A percentile compares a stretch with the other conserved stretches of the same genome.
Conservation (phyloP, 2,888 invertebrate genomes). For the Homarus gammarus region DNA sequence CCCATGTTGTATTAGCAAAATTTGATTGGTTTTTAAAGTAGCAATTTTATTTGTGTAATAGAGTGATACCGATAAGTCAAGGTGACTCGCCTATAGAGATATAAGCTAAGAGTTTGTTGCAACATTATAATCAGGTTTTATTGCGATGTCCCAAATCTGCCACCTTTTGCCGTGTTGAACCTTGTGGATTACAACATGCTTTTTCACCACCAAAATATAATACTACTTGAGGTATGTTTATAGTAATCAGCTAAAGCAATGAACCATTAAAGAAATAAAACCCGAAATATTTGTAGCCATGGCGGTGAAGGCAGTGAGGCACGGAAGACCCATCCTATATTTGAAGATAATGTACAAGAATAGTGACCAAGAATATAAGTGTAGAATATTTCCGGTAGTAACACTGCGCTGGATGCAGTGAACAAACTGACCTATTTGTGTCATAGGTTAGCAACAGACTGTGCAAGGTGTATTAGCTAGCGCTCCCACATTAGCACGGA, state of each 20-base stretch:
- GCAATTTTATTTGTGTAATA: no score
- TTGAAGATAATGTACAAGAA: neutral
- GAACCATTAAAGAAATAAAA: neutral
- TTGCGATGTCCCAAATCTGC: no score
- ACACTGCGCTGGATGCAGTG: conserved; percentile 15
- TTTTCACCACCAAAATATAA: no score
- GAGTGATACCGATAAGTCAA: no score
- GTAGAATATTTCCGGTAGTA: neutral
- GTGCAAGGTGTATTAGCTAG: neutral
- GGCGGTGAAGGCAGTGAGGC: neutral
- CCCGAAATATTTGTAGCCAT: no score
- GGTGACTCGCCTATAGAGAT: no score
- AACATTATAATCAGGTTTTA: no score
- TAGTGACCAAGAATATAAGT: neutral
- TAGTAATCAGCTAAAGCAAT: neutral
- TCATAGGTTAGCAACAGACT: neutral
- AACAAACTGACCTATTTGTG: neutral
- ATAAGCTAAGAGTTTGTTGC: no score
- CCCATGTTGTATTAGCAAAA: no score
- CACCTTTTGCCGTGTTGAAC: no score
- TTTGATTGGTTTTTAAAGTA: no score
- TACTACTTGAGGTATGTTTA: neutral
- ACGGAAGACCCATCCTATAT: neutral
- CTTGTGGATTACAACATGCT: no score
- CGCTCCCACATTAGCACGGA: neutral